These are phyloP conservation scores for Dendrolimus punctatus DNA, from an alignment of 1,140 invertebrate genomes.

Conservation along the genomic window DNA sequence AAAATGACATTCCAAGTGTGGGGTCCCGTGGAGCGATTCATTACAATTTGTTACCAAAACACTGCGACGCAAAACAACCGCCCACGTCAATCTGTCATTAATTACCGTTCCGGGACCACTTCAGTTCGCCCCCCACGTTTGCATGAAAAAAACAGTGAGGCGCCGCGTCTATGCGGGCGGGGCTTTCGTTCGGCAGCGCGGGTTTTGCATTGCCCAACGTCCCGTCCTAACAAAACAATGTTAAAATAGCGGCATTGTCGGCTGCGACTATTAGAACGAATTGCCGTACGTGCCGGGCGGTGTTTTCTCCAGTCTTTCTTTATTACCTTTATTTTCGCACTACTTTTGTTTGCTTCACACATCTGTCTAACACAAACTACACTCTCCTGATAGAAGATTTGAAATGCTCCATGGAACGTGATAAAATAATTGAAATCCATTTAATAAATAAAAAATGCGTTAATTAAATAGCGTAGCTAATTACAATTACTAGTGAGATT, in stretches of 20 bases:
- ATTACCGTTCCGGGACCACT: slow-evolving; percentile 53
- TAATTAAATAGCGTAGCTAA: slow-evolving; percentile 21
- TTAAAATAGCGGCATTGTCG: slow-evolving; percentile 40
- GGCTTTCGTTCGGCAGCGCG: slow-evolving; percentile 7
- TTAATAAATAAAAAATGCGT: slow-evolving; percentile 15
- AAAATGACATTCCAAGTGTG: slow-evolving; percentile 47
- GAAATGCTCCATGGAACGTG: too few species aligned
- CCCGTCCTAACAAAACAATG: slow-evolving; percentile 60
- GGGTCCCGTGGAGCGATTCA: slow-evolving; percentile 51
- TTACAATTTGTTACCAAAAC: slow-evolving; percentile 67
- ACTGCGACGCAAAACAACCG: slow-evolving; percentile 51
- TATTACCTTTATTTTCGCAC: slow-evolving; percentile 44
- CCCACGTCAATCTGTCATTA: slow-evolving; percentile 53
- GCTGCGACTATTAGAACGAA: slow-evolving; percentile 54
- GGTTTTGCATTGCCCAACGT: slow-evolving; percentile 46
- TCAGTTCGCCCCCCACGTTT: slow-evolving; percentile 51
- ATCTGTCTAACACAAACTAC: slow-evolving; percentile 10
- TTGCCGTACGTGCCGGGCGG: slow-evolving; percentile 46
- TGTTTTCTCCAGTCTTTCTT: slow-evolving; percentile 31
- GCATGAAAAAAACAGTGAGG: slow-evolving; percentile 35
- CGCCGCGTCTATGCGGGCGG: slow-evolving; percentile 16
- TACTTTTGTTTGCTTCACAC: slow-evolving; percentile 47
- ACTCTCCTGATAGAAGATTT: too few species aligned
- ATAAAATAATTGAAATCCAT: slow-evolving; percentile 4
- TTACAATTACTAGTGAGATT: slow-evolving; percentile 27